Base-by-base conservation (phyloP, 1,140 invertebrate genomes). In the Portunus trituberculatus region DNA sequence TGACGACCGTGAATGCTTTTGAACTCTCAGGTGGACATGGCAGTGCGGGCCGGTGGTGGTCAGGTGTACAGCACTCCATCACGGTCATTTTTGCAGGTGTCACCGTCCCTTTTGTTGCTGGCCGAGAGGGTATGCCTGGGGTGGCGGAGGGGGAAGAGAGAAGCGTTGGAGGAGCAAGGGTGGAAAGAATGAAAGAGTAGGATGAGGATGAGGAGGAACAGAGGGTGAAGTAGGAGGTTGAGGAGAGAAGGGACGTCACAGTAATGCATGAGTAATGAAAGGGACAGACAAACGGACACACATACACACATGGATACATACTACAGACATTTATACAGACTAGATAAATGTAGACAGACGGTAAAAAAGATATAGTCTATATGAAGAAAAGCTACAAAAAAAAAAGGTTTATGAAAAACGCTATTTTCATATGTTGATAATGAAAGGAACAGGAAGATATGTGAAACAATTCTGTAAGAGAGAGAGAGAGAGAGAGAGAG, bases 11-110 rank as follows among this genome's bases (percentile, higher is more conserved):
- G 67, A 76, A 76, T 76, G n/a, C 67, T n/a, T 76, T 76, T 76
- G 67, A 76, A 76, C 20, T n/a, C 20, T 76, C 20, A 76, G 67
- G 67, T 76, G 67, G 67, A 76, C 20, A 20, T 7, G 67, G 25
- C 67, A n/a, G 67, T 7, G 16, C 20, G 67, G 6, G 67, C 12
- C 6, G 67, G 67, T n/a, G 67, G 67, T n/a, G 67, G 67, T 76
- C 20, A 76, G 67, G 67, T 76, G 67, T 76, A 25, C 67, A 76
- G 67, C 25, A 76, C 67, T 76, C 67, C 67, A 76, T 76, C 67
- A 76, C 86, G 45, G 86, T 88, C 86, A 88, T 88, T 46, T 45
- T 88, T 45, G 86, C 31, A 32, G 86, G 86, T 88, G 86, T 45
- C 86, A 88, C 67, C 67, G 20, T 76, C 67, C 67, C 67, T 45